Evolutionary conservation across 1,140 invertebrate genomes (phyloP), one percentile per base, ranked within the genome.

Genomic region (Aleiodes sp.): DNA sequence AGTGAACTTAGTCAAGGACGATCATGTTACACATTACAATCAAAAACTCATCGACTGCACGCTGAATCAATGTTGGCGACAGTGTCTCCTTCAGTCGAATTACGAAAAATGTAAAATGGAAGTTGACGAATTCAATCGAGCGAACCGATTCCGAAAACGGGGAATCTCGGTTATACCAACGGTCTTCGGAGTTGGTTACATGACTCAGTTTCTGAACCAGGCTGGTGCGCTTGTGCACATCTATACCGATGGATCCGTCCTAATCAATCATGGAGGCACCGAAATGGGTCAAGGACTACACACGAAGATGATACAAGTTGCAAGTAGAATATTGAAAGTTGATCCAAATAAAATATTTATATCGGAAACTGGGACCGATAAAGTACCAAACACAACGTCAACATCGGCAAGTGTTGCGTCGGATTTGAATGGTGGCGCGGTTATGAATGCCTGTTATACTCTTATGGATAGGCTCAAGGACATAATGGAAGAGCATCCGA

Each of bases 271-370:
- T 81, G 95, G 94, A 41, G 97, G 96, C 14, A 93, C 93, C 14
- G 97, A 99, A 88, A 98, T 98, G 93, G 97, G 97, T 0, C 97
- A 98, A 87, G 97, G 97, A 1, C 84, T 98, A 0, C 94, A 98
- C 77, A 98, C 95, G 0, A 98, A 98, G 87, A 96, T 97, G 92
- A 92, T 97, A 68, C 95, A 98, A 84, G 90, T 95, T 29, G 92
- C 93, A 0, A 93, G 93, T 52, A 87, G 91, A 72, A 89, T 88
- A 2, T 85, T 99, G 2, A 90, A 89, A 33, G 90, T 97, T 16
- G 89, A 94, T 26, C 80, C 88, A 8, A 89, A 91, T 0, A 91
- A 92, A 77, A 96, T 99, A 76, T 92, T 96, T 78, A 95, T 97
- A 21, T 89, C 88, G 60, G 97, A 98, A 86, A 97, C 95, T 0